Evolutionary conservation across 1,140 invertebrate species (phyloP), one percentile per base, ranked within the genome.

Genomic region (Lordiphosa mommai): DNA sequence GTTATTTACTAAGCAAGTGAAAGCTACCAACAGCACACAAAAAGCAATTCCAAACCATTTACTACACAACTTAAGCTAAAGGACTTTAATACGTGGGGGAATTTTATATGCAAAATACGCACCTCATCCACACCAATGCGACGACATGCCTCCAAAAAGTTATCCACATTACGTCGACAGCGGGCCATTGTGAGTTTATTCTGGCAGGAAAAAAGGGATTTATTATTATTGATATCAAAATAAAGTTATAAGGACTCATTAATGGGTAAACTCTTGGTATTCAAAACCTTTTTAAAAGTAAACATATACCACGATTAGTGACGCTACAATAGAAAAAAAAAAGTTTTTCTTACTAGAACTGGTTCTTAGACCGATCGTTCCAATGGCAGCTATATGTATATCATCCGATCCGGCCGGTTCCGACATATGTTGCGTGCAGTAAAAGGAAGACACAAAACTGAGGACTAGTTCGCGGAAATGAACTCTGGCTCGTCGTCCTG

Each of bases 41-140:
- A 17, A 70, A 61, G 55, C 57, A 40, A 44, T 30, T 10, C 29
- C 9, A 55, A 72, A 57, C 71, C 58, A 44, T 44, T 32, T 12
- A 34, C 49, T 44, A 40, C 27, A 32, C 1, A 44, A 65, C 63
- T 47, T 4, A 46, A 34, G 29, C 38, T n/a, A 17, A 17, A 2
- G 20, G 27, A 9, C 38, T 64, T 44, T 4, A 53, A 4, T 27
- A n/a, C 10, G 2, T 43, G 9, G 4, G 4, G 14, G 17, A 33
- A 4, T 40, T 7, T 10, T 13, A 13, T 7, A 3, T 6, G 20
- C 1, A 0, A 13, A 38, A 13, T 47, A 92, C 93, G 93, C 90
- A 98, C 97, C 93, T 98, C 96, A 90, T 96, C 94, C 8, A 98
- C 96, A 30, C 97, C 97, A 70, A 98, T 96, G 88, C 93, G 95